A percentile compares a stretch with the other conserved stretches of the same genome.
These are phyloP conservation scores for Chrysodeixis includens DNA, from an alignment of 2,888 invertebrate genomes.

Conservation along the genomic window DNA sequence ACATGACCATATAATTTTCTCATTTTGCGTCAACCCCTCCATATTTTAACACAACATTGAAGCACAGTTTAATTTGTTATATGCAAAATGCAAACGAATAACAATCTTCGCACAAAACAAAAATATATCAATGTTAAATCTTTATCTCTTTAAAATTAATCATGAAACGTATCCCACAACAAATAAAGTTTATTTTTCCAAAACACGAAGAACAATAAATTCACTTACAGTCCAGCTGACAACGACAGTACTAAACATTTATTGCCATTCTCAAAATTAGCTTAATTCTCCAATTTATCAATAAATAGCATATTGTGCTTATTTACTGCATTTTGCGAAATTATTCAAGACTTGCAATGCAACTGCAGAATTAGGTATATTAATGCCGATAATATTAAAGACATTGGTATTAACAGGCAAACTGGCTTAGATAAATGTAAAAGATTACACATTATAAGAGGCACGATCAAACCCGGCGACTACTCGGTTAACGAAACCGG, in stretches of 20 bases:
- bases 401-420: too few species aligned
- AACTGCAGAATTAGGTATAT: too few species aligned
- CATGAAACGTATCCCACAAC: accelerated
- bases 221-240: conserved; percentile 22
- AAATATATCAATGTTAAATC: conserved; percentile 42
- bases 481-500: too few species aligned
- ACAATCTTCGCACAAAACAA: conserved; percentile 50
- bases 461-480: too few species aligned
- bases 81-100: conserved; percentile 36
- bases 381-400: too few species aligned
- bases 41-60: conserved; percentile 65
- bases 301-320: too few species aligned
- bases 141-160: conserved; percentile 2
- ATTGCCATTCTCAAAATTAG: background rate
- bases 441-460: too few species aligned
- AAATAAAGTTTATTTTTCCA: conserved; percentile 24
- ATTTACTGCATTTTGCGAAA: too few species aligned
- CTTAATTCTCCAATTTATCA: background rate
- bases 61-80: conserved; percentile 27
- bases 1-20: conserved; percentile 90
- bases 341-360: too few species aligned
- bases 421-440: too few species aligned
- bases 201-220: conserved; percentile 1
- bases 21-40: conserved; percentile 89
- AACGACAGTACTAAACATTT: conserved; percentile 26